A percentile compares a stretch with the other conserved stretches of the same genome.
phyloP scores from a whole-genome alignment of 2,888 invertebrate genomes.

The Tupiocoris notatus region DNA sequence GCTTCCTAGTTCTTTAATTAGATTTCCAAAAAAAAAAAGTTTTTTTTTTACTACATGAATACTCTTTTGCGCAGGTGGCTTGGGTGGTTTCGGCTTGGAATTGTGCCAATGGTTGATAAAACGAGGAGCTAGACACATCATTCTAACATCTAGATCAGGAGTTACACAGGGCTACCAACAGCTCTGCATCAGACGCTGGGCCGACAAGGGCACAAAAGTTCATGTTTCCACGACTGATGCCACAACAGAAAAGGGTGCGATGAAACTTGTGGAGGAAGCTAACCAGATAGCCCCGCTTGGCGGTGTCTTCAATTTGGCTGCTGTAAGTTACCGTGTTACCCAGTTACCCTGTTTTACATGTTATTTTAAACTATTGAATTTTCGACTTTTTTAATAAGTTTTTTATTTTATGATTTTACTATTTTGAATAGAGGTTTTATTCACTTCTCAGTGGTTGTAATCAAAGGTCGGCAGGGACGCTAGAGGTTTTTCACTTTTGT shows the following conservation, averaged over 20 bases:
- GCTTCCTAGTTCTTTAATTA: background rate
- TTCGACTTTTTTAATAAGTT: too few species aligned
- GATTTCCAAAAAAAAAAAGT: background rate
- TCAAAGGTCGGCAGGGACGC: too few species aligned
- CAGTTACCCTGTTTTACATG: too few species aligned
- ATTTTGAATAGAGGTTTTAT: too few species aligned
- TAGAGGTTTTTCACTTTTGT: too few species aligned
- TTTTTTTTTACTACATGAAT: background rate
- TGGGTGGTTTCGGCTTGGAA: slow-evolving; percentile 95
- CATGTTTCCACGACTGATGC: slow-evolving; percentile 54
- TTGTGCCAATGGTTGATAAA: slow-evolving; percentile 82
- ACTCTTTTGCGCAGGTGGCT: slow-evolving; percentile 59
- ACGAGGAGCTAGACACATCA: slow-evolving; percentile 79
- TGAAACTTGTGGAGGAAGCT: slow-evolving; percentile 53
- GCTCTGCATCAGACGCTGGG: slow-evolving; percentile 67
- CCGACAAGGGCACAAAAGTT: slow-evolving; percentile 55
- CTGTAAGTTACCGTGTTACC: slow-evolving; percentile 66
- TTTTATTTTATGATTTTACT: too few species aligned
- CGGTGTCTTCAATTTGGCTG: slow-evolving; percentile 90
- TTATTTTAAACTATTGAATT: too few species aligned
- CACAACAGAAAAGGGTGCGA: slow-evolving; percentile 53
- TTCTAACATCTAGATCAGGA: slow-evolving; percentile 86
- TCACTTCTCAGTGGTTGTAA: too few species aligned
- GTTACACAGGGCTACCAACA: slow-evolving; percentile 89
- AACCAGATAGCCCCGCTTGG: slow-evolving; percentile 59